Conservation (phyloP, 2,113 vertebrate species). For the Urocitellus parryii region DNA sequence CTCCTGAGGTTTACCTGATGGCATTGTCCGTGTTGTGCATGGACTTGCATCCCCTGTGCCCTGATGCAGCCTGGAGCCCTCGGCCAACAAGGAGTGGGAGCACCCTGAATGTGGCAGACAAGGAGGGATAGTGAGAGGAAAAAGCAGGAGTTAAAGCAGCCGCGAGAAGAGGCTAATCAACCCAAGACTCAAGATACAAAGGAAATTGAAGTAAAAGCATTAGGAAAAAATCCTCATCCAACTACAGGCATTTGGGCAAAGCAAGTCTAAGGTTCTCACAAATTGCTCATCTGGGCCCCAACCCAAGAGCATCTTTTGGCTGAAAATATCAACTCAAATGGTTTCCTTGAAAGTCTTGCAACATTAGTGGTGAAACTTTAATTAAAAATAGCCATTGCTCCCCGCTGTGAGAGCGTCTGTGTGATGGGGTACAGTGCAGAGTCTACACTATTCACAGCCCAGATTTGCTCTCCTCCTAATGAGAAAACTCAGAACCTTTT, state of each 20-base stretch:
- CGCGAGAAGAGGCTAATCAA: background rate
- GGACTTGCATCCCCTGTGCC: background rate
- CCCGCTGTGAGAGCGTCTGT: background rate
- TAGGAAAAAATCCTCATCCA: background rate
- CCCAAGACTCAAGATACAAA: background rate
- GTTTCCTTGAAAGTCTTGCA: background rate
- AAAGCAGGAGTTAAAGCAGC: background rate
- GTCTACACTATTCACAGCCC: background rate
- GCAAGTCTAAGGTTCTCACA: background rate
- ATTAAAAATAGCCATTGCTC: conserved; percentile 4
- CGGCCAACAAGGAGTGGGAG: background rate
- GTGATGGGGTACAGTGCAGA: background rate
- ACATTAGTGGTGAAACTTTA: background rate
- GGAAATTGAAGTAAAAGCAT: background rate
- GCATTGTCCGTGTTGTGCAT: background rate
- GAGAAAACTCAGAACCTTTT: background rate
- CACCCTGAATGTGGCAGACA: background rate
- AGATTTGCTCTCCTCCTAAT: background rate
- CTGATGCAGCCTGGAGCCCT: background rate
- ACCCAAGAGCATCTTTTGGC: background rate
- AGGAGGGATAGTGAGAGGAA: background rate
- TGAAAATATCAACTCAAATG: background rate
- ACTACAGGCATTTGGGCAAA: background rate
- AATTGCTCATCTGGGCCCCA: conserved; percentile 16
- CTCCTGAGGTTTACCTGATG: background rate